Evolutionary conservation across 2,113 vertebrate genomes (phyloP), one percentile per base, ranked within the genome.

Genomic region (Salvator merianae): DNA sequence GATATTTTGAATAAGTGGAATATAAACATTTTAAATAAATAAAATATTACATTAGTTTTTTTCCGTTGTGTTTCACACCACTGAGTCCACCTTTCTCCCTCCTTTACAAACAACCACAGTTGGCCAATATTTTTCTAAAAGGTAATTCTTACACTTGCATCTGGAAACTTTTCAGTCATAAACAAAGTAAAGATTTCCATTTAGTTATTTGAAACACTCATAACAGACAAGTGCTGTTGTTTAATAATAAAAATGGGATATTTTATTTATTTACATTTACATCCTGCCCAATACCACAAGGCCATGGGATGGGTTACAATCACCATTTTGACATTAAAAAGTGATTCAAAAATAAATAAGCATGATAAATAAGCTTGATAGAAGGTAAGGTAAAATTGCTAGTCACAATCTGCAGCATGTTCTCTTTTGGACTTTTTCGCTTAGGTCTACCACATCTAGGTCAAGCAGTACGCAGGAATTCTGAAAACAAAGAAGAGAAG

Each of bases 341-440:
- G 55, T 16, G 16, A 20, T 78, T 71, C 66, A 62, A 80, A 22
- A 7, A 13, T 72, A 79, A 91, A 73, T 32, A 83, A 13, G 81
- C 77, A 1, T 59, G 83, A n/a, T n/a, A n/a, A n/a, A n/a, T n/a
- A n/a, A n/a, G n/a, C n/a, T n/a, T 47, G 78, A 87, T 87, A 84
- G 84, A 79, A 91, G 82, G 50, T 73, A 70, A 90, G 87, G 87
- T 0, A 2, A 16, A 91, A 12, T 26, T 84, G 70, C 22, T 22
- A 82, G 86, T 95, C 89, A 95, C 53, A 90, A 72, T 32, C 82
- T 79, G 90, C 94, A 95, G 85, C 94, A 95, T 85, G 82, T 89
- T 92, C 78, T 83, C 77, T 82, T 93, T 89, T 88, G 91, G 90
- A 90, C 91, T 77, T 73, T 91, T 91, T 84, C 88, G 77, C 83